Percentiles rank a stretch among this genome's conserved stretches.
Conservation (phyloP, 2,888 invertebrate species). For the Heliconius ismenius region DNA sequence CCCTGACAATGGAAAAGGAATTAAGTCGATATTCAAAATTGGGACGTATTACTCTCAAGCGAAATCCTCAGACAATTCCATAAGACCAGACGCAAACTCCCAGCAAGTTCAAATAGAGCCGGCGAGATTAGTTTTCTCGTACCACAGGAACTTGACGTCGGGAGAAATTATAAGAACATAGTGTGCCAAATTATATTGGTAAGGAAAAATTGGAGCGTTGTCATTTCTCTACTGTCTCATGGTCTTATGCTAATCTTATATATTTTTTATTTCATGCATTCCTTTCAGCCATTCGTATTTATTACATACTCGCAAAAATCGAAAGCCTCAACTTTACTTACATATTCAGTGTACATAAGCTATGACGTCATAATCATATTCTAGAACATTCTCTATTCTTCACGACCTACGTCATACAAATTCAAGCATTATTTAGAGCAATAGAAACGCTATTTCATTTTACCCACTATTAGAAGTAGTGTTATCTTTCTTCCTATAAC, state of each 20-base stretch:
- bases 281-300: constrained; percentile 40
- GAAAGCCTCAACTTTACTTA: constrained; percentile 25
- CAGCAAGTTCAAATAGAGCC: constrained; percentile 78
- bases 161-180: constrained; percentile 62
- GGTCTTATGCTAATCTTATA: constrained; percentile 44
- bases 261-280: constrained; percentile 37
- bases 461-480: constrained; percentile 1
- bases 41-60: constrained; percentile 74
- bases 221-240: constrained; percentile 53
- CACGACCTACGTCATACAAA: constrained; percentile 20
- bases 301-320: constrained; percentile 25
- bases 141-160: constrained; percentile 71
- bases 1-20: constrained; percentile 65
- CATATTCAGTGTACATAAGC: constrained; percentile 32
- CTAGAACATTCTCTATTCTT: constrained; percentile 31
- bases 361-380: constrained; percentile 35
- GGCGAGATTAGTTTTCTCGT: constrained; percentile 68
- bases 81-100: constrained; percentile 76
- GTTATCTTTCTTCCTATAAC: neutral
- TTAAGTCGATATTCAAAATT: constrained; percentile 72
- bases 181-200: constrained; percentile 69
- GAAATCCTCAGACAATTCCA: constrained; percentile 74
- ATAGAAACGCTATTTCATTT: constrained; percentile 11
- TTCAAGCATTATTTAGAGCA: constrained; percentile 8
- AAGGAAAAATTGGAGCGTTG: constrained; percentile 60